phyloP scores from a whole-genome alignment of 2,113 vertebrate genomes.

The Naja naja region DNA sequence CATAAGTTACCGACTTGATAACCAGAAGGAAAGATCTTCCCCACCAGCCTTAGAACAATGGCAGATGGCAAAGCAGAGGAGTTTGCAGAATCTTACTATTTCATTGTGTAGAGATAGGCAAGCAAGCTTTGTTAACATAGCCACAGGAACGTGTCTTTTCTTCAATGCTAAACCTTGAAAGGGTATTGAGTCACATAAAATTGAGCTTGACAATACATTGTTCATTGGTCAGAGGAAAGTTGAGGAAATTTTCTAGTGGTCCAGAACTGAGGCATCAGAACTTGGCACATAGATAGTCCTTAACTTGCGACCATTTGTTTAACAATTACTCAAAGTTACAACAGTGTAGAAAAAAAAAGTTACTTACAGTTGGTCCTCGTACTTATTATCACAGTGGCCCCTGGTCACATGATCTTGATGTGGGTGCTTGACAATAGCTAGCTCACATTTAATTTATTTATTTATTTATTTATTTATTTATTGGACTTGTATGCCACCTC shows the following conservation, averaged over 20 bases:
- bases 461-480: too few relatives aligned
- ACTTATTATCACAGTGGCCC: neutral
- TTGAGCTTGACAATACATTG: neutral
- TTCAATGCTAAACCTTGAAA: neutral
- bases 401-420: neutral
- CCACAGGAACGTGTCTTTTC: neutral
- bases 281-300: neutral
- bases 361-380: neutral
- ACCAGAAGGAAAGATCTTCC: neutral
- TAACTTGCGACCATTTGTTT: neutral
- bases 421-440: neutral
- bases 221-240: neutral
- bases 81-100: neutral
- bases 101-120: neutral
- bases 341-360: neutral
- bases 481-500: too few relatives aligned
- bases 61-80: neutral
- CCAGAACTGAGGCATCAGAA: neutral
- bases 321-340: neutral
- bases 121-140: neutral
- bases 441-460: too few relatives aligned
- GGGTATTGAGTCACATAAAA: neutral
- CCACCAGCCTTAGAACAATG: neutral
- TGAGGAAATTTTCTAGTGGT: neutral
- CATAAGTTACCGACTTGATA: neutral